A percentile compares a stretch with the other conserved stretches of the same genome.
Conservation (phyloP, 2,888 invertebrate genomes). For the Drosophila gaucha region DNA sequence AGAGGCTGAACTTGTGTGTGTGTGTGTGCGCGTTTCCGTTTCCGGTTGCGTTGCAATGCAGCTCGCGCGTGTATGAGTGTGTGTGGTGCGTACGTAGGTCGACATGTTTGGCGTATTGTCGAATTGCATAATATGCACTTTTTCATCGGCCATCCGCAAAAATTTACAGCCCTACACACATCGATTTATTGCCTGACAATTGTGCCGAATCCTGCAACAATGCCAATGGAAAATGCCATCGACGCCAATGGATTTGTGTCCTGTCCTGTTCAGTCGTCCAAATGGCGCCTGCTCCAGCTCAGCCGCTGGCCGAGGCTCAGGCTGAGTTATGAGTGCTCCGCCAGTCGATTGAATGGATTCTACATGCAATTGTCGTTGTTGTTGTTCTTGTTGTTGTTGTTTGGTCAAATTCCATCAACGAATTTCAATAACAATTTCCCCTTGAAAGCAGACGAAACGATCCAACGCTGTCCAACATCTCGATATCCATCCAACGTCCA, state of each 20-base stretch:
- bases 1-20: slow-evolving; percentile 66
- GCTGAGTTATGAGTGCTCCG: slow-evolving; percentile 72
- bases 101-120: slow-evolving; percentile 81
- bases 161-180: slow-evolving; percentile 84
- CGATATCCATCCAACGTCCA: slow-evolving; percentile 40
- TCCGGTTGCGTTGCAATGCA: slow-evolving; percentile 59
- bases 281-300: slow-evolving; percentile 49
- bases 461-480: slow-evolving; percentile 19
- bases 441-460: slow-evolving; percentile 39
- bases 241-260: slow-evolving; percentile 68
- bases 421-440: slow-evolving; percentile 72
- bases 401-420: slow-evolving; percentile 79
- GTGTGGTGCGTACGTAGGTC: slow-evolving; percentile 59
- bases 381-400: slow-evolving; percentile 19
- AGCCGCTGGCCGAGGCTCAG: slow-evolving; percentile 3
- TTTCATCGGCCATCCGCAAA: slow-evolving; percentile 78
- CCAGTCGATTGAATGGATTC: slow-evolving; percentile 70
- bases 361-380: slow-evolving; percentile 45
- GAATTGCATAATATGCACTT: slow-evolving; percentile 83
- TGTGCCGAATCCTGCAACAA: slow-evolving; percentile 74
- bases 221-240: slow-evolving; percentile 52
- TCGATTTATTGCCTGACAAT: slow-evolving; percentile 84
- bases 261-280: slow-evolving; percentile 44
- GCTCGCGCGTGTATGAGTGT: slow-evolving; percentile 24
- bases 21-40: slow-evolving; percentile 66